phyloP scores from a whole-genome alignment of 2,797 vertebrate genomes.

The Gallirallus australis region DNA sequence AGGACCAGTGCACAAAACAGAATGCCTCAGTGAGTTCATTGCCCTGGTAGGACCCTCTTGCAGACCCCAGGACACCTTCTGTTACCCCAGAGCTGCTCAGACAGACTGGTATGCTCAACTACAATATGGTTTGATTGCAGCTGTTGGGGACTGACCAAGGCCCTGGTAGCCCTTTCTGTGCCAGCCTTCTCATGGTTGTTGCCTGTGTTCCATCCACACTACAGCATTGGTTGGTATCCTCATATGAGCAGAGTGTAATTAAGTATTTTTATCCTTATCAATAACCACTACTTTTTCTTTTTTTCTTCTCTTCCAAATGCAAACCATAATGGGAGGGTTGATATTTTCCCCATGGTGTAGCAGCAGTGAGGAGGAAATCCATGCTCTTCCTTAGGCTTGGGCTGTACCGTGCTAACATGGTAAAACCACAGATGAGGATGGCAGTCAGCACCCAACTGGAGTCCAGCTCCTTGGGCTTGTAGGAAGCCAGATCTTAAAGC shows the following conservation, averaged over 20 bases:
- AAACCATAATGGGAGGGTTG: neutral
- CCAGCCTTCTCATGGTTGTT: fast-evolving
- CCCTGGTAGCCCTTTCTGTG: neutral
- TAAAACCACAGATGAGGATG: neutral
- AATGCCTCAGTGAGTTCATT: neutral
- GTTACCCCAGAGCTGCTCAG: neutral
- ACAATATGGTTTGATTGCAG: neutral
- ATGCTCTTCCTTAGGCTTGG: neutral
- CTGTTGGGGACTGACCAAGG: neutral
- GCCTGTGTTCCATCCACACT: neutral
- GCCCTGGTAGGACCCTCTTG: fast-evolving
- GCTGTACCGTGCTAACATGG: neutral
- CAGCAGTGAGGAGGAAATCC: neutral
- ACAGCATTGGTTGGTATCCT: neutral
- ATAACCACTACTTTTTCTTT: neutral
- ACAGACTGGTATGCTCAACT: neutral
- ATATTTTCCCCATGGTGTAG: neutral
- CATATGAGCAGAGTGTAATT: neutral
- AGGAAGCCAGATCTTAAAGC: conserved; percentile 2
- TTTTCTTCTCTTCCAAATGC: neutral
- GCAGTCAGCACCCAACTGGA: neutral
- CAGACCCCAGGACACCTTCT: neutral
- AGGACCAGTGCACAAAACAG: neutral
- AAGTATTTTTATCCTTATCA: neutral
- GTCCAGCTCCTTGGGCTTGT: neutral